Evolutionary conservation across 2,888 invertebrate species (phyloP).

Genomic region (Acronicta aceris): DNA sequence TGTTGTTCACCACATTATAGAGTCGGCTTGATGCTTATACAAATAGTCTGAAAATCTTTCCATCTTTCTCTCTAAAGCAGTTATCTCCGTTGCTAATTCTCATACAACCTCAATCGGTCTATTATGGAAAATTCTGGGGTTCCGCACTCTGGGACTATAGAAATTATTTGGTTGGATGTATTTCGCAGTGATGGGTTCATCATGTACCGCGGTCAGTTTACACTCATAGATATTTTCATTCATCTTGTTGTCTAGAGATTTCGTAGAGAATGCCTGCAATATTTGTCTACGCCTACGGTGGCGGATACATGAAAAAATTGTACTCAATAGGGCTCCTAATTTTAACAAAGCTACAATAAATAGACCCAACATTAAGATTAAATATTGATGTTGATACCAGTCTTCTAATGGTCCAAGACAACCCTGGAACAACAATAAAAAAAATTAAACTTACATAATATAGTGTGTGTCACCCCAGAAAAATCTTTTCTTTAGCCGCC

Average conservation of each 20-base stretch:
- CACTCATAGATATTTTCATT: slow-evolving; percentile 83
- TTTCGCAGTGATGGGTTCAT: slow-evolving; percentile 82
- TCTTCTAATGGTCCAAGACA: slow-evolving; percentile 92
- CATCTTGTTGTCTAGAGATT: slow-evolving; percentile 75
- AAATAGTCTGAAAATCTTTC: slow-evolving; percentile 86
- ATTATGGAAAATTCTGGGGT: slow-evolving; percentile 82
- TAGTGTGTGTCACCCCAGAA: no score
- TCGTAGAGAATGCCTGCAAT: slow-evolving; percentile 77
- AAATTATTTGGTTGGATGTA: slow-evolving; percentile 86
- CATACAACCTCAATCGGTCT: slow-evolving; percentile 88
- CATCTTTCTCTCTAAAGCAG: slow-evolving; percentile 86
- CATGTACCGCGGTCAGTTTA: slow-evolving; percentile 67
- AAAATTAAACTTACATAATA: no score
- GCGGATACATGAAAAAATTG: slow-evolving; percentile 92
- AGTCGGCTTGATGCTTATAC: slow-evolving; percentile 88
- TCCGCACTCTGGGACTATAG: slow-evolving; percentile 84
- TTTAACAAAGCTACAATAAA: slow-evolving; percentile 92
- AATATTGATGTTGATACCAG: slow-evolving; percentile 94
- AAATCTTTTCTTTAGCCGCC: no score
- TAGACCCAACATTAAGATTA: slow-evolving; percentile 91
- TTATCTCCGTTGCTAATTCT: slow-evolving; percentile 89
- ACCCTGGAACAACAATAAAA: slow-evolving; percentile 84
- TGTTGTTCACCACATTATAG: slow-evolving; percentile 90
- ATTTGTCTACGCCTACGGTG: slow-evolving; percentile 87
- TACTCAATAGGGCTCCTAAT: slow-evolving; percentile 92